phyloP scores from a whole-genome alignment of 2,888 invertebrate species.

The Apamea epomidion region DNA sequence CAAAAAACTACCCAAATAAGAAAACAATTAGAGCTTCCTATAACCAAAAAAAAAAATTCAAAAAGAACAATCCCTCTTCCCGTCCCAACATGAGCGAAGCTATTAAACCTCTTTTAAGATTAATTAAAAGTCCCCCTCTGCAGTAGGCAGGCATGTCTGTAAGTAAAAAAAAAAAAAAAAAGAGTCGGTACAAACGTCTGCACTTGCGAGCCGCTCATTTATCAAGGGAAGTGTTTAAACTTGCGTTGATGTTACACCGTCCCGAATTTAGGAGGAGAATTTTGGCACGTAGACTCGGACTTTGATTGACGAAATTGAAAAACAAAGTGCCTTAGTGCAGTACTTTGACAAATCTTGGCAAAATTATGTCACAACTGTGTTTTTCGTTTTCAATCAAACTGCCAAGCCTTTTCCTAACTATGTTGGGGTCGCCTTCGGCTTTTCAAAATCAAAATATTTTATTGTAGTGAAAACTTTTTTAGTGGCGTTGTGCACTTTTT shows the following conservation, averaged over 20 bases:
- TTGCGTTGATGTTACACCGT: conserved; percentile 56
- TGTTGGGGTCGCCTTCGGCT: no score
- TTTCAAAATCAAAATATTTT: no score
- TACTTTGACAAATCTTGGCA: no score
- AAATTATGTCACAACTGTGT: no score
- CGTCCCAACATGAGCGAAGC: conserved; percentile 39
- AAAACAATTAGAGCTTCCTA: conserved; percentile 19
- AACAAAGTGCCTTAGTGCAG: no score
- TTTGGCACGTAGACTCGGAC: no score
- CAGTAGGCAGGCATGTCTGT: conserved; percentile 2
- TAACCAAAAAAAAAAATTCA: not conserved
- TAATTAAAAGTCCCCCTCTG: conserved; percentile 66
- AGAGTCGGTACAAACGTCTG: conserved; percentile 64
- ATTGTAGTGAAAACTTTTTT: no score
- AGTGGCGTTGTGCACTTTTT: no score
- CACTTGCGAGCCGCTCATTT: conserved; percentile 62
- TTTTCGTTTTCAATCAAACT: no score
- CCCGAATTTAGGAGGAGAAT: no score
- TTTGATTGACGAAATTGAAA: no score
- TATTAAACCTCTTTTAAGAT: conserved; percentile 70
- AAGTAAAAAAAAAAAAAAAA: conserved; percentile 68
- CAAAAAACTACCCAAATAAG: not conserved
- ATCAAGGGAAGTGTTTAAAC: conserved; percentile 58
- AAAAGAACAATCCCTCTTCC: conserved; percentile 19
- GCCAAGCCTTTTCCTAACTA: no score